Evolutionary conservation across 1,140 invertebrate species (phyloP), one percentile per base, ranked within the genome.

Genomic region (Drosophila tristis): DNA sequence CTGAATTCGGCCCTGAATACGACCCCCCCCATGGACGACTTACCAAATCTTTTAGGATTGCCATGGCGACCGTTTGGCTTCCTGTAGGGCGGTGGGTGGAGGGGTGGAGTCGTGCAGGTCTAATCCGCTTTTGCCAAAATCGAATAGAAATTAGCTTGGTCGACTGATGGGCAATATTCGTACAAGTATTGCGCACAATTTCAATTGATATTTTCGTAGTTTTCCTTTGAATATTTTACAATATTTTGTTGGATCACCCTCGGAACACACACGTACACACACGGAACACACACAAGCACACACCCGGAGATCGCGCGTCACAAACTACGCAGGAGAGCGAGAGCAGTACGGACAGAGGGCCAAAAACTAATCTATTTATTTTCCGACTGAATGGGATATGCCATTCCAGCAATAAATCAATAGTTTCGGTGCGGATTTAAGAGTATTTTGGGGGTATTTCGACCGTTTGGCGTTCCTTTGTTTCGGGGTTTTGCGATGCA

Each of bases 331-430:
- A 85, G 67, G 45, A 66, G 31, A 44, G 31, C 4, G 9, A 45
- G 6, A 5, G 51, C 51, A 20, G 29, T 26, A 42, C 42, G 55
- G 39, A 29, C 2, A 4, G 45, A 25, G 54, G 43, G 20, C 49
- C 51, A 51, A 48, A 82, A 89, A 86, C 82, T 86, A 86, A 86
- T 86, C 74, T 86, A 86, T 86, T 86, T 86, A 86, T 89, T 89
- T 85, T 63, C 63, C 82, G 55, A 76, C 15, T 31, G 73, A 45
- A 58, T 35, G 60, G 23, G 16, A 26, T 26, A 44, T 47, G 63
- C 57, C 73, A 61, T 74, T 78, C 49, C 73, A 72, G 20, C 64
- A 58, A 87, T 87, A 89, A 87, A 86, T 89, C 84, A 86, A 86
- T 89, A 82, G 82, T 87, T 86, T 89, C 53, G 67, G 53, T 71